phyloP scores from a whole-genome alignment of 2,888 invertebrate species.

The Epiperipatus broadwayi region DNA sequence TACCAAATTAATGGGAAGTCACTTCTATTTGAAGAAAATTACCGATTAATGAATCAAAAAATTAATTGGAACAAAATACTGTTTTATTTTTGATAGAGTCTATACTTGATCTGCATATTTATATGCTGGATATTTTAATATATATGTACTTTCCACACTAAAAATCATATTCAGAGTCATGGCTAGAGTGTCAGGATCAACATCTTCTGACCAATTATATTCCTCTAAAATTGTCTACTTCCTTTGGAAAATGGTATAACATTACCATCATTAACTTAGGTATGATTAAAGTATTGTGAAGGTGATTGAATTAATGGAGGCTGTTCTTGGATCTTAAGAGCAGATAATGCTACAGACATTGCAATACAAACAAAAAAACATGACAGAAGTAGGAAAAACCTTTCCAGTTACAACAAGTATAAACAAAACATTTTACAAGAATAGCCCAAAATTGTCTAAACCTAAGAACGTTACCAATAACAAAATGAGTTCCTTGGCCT shows the following conservation, averaged over 20 bases:
- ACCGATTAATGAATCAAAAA: too few species aligned
- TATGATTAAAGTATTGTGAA: slow-evolving; percentile 31
- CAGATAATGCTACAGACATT: too few species aligned
- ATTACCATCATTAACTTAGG: slow-evolving; percentile 30
- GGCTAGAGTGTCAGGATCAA: slow-evolving; percentile 24
- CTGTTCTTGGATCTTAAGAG: too few species aligned
- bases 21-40: too few species aligned
- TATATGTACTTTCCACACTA: slow-evolving; percentile 31
- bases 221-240: slow-evolving; percentile 12
- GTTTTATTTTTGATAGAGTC: too few species aligned
- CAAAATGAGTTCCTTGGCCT: slow-evolving; percentile 21
- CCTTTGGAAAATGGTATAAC: slow-evolving; percentile 25
- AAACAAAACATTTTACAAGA: slow-evolving; percentile 30
- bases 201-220: slow-evolving; percentile 20
- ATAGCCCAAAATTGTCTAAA: slow-evolving; percentile 32
- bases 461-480: slow-evolving; percentile 23
- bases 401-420: slow-evolving; percentile 31
- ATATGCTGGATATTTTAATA: slow-evolving; percentile 22
- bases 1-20: too few species aligned
- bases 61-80: too few species aligned
- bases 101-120: too few species aligned
- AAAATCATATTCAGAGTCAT: slow-evolving; percentile 28
- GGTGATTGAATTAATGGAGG: too few species aligned
- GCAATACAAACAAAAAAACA: not conserved
- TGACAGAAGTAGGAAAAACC: slow-evolving; percentile 31